phyloP scores from a whole-genome alignment of 2,888 invertebrate species.

The Trachelus iudaicus region DNA sequence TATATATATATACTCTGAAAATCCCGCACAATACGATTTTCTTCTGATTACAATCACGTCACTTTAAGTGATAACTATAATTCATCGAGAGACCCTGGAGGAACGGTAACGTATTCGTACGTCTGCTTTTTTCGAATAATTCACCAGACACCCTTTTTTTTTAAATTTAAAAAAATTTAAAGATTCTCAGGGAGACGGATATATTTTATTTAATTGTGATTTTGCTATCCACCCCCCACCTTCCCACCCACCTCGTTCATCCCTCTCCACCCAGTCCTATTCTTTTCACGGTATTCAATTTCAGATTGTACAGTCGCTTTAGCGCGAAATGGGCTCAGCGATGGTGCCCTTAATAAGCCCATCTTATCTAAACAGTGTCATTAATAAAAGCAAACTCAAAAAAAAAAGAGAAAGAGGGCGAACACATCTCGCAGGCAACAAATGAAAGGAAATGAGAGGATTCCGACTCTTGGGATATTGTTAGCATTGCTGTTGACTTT shows the following conservation, averaged over 20 bases:
- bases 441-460: constrained; percentile 10
- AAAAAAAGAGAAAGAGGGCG: not conserved
- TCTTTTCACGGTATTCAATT: not conserved
- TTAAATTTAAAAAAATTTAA: not conserved
- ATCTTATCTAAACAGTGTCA: constrained; percentile 17
- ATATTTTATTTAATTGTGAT: not conserved
- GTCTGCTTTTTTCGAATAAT: not conserved
- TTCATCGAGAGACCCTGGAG: not conserved
- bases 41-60: not conserved
- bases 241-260: not conserved
- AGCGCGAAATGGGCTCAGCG: constrained; percentile 1
- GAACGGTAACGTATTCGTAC: not conserved
- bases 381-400: constrained; percentile 14
- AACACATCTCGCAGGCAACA: not conserved
- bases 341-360: constrained; percentile 6
- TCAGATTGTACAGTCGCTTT: constrained; percentile 1
- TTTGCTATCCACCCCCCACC: not conserved
- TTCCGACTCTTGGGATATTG: not conserved
- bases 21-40: not conserved
- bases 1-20: not conserved
- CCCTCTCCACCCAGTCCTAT: not conserved
- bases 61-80: not conserved
- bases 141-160: not conserved
- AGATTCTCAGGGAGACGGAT: not conserved
- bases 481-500: not conserved